A percentile compares a stretch with the other conserved stretches of the same genome.
Conservation (phyloP, 1,140 invertebrate species). For the Drosophila novamexicana region DNA sequence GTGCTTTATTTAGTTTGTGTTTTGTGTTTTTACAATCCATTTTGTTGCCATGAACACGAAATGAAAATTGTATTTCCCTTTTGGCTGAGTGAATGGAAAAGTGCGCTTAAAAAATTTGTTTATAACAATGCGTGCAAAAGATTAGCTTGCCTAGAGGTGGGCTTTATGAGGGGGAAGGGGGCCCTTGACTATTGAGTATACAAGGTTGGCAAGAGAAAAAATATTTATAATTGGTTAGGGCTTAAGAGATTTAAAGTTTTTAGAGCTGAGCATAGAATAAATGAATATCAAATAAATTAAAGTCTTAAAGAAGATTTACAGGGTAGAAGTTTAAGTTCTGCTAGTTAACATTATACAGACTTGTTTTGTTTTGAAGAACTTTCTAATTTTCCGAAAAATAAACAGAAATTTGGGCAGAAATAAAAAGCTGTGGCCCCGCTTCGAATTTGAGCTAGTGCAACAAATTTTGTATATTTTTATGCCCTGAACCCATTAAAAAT, state of each 20-base stretch:
- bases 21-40: slow-evolving; percentile 20
- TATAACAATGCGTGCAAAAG: slow-evolving; percentile 17
- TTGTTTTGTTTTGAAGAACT: too few relatives aligned
- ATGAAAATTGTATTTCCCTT: slow-evolving; percentile 33
- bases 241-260: too few relatives aligned
- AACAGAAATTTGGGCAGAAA: too few relatives aligned
- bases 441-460: too few relatives aligned
- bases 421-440: too few relatives aligned
- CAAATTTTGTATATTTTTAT: too few relatives aligned
- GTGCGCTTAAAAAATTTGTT: slow-evolving; percentile 18
- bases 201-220: not conserved
- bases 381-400: too few relatives aligned
- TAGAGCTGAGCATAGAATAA: not conserved
- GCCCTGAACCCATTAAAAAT: too few relatives aligned
- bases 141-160: slow-evolving; percentile 21
- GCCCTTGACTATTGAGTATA: not conserved
- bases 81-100: slow-evolving; percentile 19
- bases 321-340: too few relatives aligned
- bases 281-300: not conserved
- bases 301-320: too few relatives aligned
- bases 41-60: slow-evolving; percentile 27
- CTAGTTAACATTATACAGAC: too few relatives aligned
- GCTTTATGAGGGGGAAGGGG: not conserved
- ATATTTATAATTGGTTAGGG: not conserved
- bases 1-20: not conserved